Base-by-base conservation (phyloP, 2,888 invertebrate species). In the Monochamus alternatus region DNA sequence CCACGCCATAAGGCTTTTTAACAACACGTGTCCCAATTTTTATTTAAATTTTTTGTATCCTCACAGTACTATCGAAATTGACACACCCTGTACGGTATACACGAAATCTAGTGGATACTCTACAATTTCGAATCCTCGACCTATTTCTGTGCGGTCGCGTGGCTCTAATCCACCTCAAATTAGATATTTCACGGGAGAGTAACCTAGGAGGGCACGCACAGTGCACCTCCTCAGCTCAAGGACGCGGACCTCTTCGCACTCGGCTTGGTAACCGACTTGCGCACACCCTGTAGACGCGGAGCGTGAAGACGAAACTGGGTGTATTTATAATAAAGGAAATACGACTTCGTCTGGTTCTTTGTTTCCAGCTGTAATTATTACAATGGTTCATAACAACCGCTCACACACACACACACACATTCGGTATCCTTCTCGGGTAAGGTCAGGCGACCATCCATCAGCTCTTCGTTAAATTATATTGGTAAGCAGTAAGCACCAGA, bases 291-390 rank as follows among this genome's bases (percentile, higher is more conserved):
- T 68, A 67, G 52, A 22, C 52, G 47, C 63, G 62, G 9, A 38
- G 31, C 32, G 31, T 22, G 55, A 44, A 59, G 51, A 38, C 52
- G 55, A 55, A 63, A 63, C 67, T 66, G 77, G 72, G 73, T 68
- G 74, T 77, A 72, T 74, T 74, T 68, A 78, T 84, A 84, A 84
- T 84, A 79, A 84, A 84, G 84, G 84, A 84, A 84, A 83, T 80
- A 74, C 78, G 71, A 59, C 77, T 74, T 76, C 77, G 81, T 82
- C 82, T 81, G 75, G 81, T 77, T 80, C 81, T 81, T 81, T 81
- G 81, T 83, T 81, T 80, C 77, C 81, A 80, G 78, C 78, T 79
- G 81, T 83, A 82, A 84, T 84, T 83, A 80, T 81, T 66, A 74
- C 74, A 63, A 68, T 65, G 74, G 74, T 43, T 68, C 74, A 68